These are phyloP conservation scores for Hyaena hyaena DNA, from an alignment of 2,113 vertebrate species.

Conservation along the genomic window DNA sequence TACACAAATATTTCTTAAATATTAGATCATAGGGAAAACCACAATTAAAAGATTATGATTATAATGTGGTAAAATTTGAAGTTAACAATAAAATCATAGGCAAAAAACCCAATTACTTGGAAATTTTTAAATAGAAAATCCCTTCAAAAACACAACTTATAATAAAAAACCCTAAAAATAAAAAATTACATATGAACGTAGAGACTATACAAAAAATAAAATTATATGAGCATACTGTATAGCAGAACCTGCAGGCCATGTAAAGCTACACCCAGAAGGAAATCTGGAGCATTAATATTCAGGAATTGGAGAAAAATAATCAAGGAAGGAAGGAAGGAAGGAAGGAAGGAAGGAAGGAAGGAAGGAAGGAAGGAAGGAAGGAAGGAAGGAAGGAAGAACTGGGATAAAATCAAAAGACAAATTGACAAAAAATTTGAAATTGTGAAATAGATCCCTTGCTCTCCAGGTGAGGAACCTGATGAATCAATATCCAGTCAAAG, in stretches of 20 bases:
- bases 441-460: neutral
- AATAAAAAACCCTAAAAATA: neutral
- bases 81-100: neutral
- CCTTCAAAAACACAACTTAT: neutral
- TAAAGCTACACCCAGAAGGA: neutral
- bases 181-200: neutral
- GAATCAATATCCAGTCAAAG: neutral
- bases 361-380: too few relatives aligned
- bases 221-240: neutral
- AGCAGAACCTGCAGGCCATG: neutral
- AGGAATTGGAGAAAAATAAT: neutral
- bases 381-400: neutral
- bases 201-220: neutral
- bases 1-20: neutral
- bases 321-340: neutral
- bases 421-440: neutral
- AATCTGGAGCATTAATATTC: neutral
- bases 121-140: neutral
- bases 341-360: neutral
- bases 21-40: neutral
- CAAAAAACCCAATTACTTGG: neutral
- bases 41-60: neutral
- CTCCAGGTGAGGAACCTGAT: neutral
- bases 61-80: neutral
- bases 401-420: neutral